Evolutionary conservation across 2,113 vertebrate genomes (phyloP), one percentile per base, ranked within the genome.

Genomic region (Catharus fuscescens): DNA sequence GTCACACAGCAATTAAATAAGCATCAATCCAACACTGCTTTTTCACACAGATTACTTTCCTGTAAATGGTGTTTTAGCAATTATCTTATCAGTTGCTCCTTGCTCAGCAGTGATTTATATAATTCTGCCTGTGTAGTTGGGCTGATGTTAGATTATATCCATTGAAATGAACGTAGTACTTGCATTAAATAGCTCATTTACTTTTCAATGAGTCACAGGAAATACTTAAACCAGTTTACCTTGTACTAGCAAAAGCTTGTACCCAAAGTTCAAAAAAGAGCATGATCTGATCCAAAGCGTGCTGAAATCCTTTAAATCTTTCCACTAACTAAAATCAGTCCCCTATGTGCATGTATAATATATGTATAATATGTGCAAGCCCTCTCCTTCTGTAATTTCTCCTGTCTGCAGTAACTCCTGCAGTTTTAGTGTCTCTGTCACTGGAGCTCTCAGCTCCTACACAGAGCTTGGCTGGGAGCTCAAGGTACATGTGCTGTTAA

Each of bases 201-300:
- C 85, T 92, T 96, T 94, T 77, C 85, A 88, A 0, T 94, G 94
- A 96, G 56, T 97, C 95, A 97, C 80, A 88, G 90, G 88, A 96
- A 95, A 88, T 83, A 92, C 74, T 93, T 86, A 40, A 86, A 74
- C 25, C 57, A 40, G 25, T 88, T 96, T 92, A 62, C 86, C 84
- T 80, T 80, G 76, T 80, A 29, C 56, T 78, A 72, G 76, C 31
- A 76, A 92, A 84, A 86, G 64, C 85, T 80, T 84, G 64, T 82
- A 80, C 64, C 57, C 26, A 31, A 91, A 94, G 59, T 52, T 44
- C 5, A 67, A 91, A 73, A 53, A 59, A 44, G n/a, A 72, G 18
- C 42, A 48, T 34, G 19, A 47, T 48, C 60, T 71, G 19, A 90
- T 53, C 67, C 31, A 88, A 73, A 92, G n/a, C 44, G 83, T 56